Base-by-base conservation (phyloP, 2,888 invertebrate species). In the Caenorhabditis sp. region DNA sequence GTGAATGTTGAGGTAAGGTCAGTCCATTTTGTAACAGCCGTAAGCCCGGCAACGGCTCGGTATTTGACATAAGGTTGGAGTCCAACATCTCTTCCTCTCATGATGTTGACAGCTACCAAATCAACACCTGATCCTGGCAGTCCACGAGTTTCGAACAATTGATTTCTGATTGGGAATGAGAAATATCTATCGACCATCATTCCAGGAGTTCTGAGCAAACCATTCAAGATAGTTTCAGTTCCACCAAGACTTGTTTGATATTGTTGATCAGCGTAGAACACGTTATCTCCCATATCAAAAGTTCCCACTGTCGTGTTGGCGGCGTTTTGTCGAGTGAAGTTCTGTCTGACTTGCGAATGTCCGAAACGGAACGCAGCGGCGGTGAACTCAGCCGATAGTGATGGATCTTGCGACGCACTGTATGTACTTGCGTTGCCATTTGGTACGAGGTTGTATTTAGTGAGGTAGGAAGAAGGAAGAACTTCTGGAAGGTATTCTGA, bases 311-410 rank as follows among this genome's bases (percentile, higher is more conserved):
- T 38, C 56, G 59, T 65, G 57, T 77, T 77, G 1, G 61, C 53
- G 1, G 66, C 67, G 25, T 74, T 66, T 53, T 73, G 68, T 43
- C 77, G 43, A 12, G 74, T 65, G 43, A 77, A 71, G 54, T 77
- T 71, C 26, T 71, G 71, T 60, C 77, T 61, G 0, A 70, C 70
- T 27, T 71, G 71, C n/a, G 69, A 69, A 52, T 77, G 77, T 76
- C 95, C 95, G 86, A 95, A 95, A 77, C 95, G 91, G 90, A 93
- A 95, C 0, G 95, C 93, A 0, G 95, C 94, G 0, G 94, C 90
- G 0, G 93, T 94, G 85, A 95, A 95, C 88, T 95, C 95, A 1
- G 31, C 72, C 20, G 68, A 68, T 38, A 73, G 59, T 3, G 68
- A 56, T 10, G 72, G 61, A 27, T 58, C 59, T 64, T 36, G 25